These are phyloP conservation scores for Matsumurasca onukii DNA, from an alignment of 1,140 invertebrate species.

Conservation along the genomic window DNA sequence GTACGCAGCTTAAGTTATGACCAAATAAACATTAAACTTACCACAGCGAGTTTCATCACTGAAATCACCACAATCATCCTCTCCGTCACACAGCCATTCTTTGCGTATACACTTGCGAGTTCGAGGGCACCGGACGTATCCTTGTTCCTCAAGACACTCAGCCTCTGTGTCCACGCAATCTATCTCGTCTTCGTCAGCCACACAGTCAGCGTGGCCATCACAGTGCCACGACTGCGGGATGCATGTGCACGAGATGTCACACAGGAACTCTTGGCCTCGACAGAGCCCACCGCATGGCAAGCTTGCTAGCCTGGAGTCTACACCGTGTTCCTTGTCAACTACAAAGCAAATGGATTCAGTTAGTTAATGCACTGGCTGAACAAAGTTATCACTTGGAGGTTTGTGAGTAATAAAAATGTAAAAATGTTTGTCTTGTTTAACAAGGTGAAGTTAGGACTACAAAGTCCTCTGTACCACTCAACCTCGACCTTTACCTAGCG, in stretches of 20 bases:
- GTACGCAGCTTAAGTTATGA: too few relatives aligned
- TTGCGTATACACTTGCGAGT: constrained; percentile 72
- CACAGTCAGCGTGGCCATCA: constrained; percentile 62
- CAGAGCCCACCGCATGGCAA: constrained; percentile 52
- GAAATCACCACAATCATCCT: constrained; percentile 80
- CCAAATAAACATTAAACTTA: too few relatives aligned
- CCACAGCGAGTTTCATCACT: constrained; percentile 80
- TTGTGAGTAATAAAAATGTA: neutral
- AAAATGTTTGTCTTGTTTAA: neutral
- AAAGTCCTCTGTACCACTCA: neutral
- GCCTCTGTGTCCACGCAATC: constrained; percentile 52
- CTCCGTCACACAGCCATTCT: constrained; percentile 75
- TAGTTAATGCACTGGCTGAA: neutral
- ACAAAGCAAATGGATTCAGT: neutral
- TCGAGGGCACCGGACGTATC: constrained; percentile 63
- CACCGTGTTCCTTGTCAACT: neutral
- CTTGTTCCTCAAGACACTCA: constrained; percentile 54
- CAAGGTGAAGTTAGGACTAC: neutral
- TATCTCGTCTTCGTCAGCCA: constrained; percentile 65
- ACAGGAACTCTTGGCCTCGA: constrained; percentile 53
- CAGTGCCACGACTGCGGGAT: constrained; percentile 59
- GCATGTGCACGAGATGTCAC: constrained; percentile 60
- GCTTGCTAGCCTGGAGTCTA: too few relatives aligned
- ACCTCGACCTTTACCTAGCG: neutral
- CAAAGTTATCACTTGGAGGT: neutral